A percentile compares a stretch with the other conserved stretches of the same genome.
phyloP scores from a whole-genome alignment of 30 jellyfish, hydroid and myxozoan species.

The Turritopsis dohrnii region DNA sequence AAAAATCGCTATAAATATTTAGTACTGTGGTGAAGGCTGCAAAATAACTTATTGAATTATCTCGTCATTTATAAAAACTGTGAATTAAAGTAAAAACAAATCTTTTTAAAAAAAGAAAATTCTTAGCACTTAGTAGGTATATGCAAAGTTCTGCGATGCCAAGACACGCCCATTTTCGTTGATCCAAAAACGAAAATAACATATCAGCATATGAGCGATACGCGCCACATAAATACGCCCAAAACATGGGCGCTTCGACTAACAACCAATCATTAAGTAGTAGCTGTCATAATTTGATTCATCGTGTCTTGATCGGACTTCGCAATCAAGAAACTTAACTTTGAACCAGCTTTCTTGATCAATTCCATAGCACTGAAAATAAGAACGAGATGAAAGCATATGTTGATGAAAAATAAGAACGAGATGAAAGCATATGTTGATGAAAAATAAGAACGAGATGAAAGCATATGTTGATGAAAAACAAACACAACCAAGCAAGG shows the following conservation, averaged over 20 bases:
- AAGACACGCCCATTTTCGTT: neutral
- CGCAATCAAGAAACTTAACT: conserved; percentile 54
- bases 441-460: neutral
- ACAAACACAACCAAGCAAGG: neutral
- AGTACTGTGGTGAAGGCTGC: neutral
- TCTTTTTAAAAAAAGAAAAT: too few relatives aligned
- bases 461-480: neutral
- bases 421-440: too few relatives aligned
- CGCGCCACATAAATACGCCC: neutral
- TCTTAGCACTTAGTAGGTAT: neutral
- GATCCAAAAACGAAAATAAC: too few relatives aligned
- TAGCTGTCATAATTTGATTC: conserved; percentile 42
- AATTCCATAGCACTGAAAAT: conserved; percentile 82
- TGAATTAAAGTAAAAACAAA: neutral
- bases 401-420: too few relatives aligned
- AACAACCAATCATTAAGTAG: too few relatives aligned
- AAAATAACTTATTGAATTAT: neutral
- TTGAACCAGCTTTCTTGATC: conserved; percentile 67
- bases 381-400: too few relatives aligned
- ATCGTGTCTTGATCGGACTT: conserved; percentile 56
- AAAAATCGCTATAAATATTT: neutral
- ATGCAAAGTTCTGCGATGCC: neutral
- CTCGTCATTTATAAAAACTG: neutral
- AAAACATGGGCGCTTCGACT: neutral
- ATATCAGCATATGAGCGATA: too few relatives aligned